phyloP scores from a whole-genome alignment of 2,113 vertebrate species.

The Ornithorhynchus anatinus region DNA sequence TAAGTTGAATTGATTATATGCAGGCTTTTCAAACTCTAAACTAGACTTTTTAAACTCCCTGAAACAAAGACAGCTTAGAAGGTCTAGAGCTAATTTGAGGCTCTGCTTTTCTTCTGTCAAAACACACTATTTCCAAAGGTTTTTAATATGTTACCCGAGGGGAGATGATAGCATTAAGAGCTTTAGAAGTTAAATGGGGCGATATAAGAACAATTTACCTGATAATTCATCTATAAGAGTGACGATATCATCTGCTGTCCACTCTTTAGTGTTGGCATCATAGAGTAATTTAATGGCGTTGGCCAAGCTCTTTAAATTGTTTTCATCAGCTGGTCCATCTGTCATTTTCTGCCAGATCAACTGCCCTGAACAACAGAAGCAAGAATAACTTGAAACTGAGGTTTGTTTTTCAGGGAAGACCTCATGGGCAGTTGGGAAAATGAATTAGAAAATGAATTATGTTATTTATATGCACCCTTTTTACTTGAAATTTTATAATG shows the following conservation, averaged over 20 bases:
- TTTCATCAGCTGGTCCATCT: conserved; percentile 73
- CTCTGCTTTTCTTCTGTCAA: too few relatives aligned
- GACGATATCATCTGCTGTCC: conserved; percentile 79
- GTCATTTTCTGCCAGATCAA: conserved; percentile 82
- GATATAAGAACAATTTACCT: conserved; percentile 77
- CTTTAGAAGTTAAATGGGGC: too few relatives aligned
- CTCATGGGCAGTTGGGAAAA: conserved; percentile 11
- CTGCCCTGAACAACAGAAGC: conserved; percentile 70
- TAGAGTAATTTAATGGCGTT: conserved; percentile 79
- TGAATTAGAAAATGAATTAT: background rate
- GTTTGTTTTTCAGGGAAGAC: background rate
- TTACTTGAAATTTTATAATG: background rate
- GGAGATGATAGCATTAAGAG: too few relatives aligned
- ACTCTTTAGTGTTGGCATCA: conserved; percentile 70
- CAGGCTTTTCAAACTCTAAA: conserved; percentile 7
- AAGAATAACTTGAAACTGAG: conserved; percentile 33
- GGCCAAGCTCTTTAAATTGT: conserved; percentile 78
- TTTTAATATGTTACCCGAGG: too few relatives aligned
- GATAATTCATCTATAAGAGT: conserved; percentile 85
- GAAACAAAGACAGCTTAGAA: background rate
- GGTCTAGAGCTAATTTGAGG: too few relatives aligned
- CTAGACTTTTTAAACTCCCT: background rate
- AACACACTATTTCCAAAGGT: too few relatives aligned
- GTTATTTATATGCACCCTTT: background rate
- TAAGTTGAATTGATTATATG: background rate